A percentile compares a stretch with the other conserved stretches of the same genome.
Conservation (phyloP, 2,888 invertebrate genomes). For the Syrphus vitripennis region DNA sequence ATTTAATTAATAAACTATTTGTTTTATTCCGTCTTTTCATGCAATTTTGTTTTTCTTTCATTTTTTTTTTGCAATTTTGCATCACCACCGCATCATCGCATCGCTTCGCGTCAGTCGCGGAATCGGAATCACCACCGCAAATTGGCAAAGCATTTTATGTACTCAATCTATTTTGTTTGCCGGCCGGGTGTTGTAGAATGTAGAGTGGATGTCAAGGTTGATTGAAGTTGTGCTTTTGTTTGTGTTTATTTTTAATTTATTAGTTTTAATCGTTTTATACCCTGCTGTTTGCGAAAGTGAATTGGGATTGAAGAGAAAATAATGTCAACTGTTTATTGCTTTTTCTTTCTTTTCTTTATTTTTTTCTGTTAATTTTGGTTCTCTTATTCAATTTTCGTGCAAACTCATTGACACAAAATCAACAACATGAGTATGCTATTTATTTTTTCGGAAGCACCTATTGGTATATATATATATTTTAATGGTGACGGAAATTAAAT, state of each 20-base stretch:
- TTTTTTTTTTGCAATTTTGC: too few species aligned
- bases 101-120: background rate
- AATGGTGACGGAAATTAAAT: background rate
- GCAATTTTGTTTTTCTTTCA: too few species aligned
- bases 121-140: background rate
- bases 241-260: constrained; percentile 2
- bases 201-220: constrained; percentile 13
- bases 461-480: background rate
- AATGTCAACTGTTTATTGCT: background rate
- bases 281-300: background rate
- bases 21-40: too few species aligned
- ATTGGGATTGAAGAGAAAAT: background rate
- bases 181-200: background rate
- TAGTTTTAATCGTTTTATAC: background rate
- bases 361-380: background rate
- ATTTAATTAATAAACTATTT: too few species aligned
- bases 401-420: constrained; percentile 4
- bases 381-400: background rate
- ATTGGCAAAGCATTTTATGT: background rate
- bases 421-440: background rate
- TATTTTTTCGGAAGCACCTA: too few species aligned
- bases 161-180: background rate
- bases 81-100: background rate
- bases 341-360: background rate
- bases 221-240: constrained; percentile 4